Evolutionary conservation across 2,113 vertebrate genomes (phyloP), one percentile per base, ranked within the genome.

Genomic region (Pantherophis guttatus): DNA sequence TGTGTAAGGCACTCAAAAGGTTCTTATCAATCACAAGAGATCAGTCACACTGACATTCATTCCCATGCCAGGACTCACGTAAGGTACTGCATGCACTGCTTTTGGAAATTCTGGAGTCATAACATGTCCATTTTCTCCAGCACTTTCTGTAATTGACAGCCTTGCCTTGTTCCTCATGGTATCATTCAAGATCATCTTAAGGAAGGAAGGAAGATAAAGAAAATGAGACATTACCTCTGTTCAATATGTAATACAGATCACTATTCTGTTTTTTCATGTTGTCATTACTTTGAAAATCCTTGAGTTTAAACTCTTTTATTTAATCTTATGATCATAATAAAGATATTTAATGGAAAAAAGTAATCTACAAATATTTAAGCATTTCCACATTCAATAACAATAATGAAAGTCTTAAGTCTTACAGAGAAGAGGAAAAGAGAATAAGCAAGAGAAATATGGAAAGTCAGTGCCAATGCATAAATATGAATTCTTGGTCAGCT

Each of bases 1-100:
- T 98, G 98, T 99, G 98, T 99, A 99, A 99, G 99, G 99, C 99
- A 99, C 99, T 99, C 98, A 98, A 98, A 98, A 98, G 98, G 98
- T 99, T 98, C 98, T 98, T 98, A 98, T 98, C 98, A 98, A 99
- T 99, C 99, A 99, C 97, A 98, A 99, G 98, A 99, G 98, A 98
- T 99, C 99, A 98, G 99, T 99, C 98, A 99, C 98, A 98, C 99
- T 99, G 99, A 99, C 99, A 98, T 98, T 99, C 98, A 99, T 98
- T 98, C 99, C 98, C 99, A 99, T 99, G 98, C 99, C 99, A 98
- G 99, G 98, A 98, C 99, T 99, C 97, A 98, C 98, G 97, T 99
- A 99, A 96, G 99, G 98, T 98, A 98, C 98, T 97, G 98, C 98
- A 98, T 99, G 99, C 98, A 99, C 98, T 98, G 99, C 99, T 99